Conservation (phyloP, 2,797 vertebrate species). For the Chlorospingus flavigularis region DNA sequence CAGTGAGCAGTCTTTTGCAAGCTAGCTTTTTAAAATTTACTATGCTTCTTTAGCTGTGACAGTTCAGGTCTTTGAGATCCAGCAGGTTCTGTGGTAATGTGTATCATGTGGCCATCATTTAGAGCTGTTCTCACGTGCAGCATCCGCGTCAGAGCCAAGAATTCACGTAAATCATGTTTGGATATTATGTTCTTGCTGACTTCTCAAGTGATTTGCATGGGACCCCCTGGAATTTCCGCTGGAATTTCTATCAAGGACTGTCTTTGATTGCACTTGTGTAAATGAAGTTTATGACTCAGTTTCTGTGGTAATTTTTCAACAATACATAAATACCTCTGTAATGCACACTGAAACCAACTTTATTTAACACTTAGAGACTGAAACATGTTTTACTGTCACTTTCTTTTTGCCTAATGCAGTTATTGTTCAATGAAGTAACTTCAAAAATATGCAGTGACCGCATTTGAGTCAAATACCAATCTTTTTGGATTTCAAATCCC, state of each 20-base stretch:
- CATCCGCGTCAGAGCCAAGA: neutral
- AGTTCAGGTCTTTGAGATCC: neutral
- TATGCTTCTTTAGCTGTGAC: neutral
- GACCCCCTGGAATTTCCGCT: neutral
- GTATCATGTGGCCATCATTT: neutral
- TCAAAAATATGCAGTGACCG: slow-evolving; percentile 28
- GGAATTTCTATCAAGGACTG: neutral
- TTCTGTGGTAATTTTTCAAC: slow-evolving; percentile 8
- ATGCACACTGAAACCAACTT: neutral
- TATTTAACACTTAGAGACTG: neutral
- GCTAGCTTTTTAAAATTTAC: neutral
- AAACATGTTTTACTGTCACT: slow-evolving; percentile 1
- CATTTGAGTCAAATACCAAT: slow-evolving; percentile 14
- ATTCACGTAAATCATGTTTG: neutral
- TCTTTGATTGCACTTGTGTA: neutral
- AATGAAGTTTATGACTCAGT: neutral
- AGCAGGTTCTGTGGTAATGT: neutral
- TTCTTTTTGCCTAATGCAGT: slow-evolving; percentile 12
- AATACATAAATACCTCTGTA: neutral
- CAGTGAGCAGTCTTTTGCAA: neutral
- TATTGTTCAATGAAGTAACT: slow-evolving; percentile 16
- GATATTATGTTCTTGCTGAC: neutral
- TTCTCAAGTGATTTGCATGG: neutral
- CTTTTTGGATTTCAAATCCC: neutral
- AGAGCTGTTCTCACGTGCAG: neutral